Conservation (phyloP, 30 jellyfish, hydroid and myxozoan species). For the Sanderia malayensis region DNA sequence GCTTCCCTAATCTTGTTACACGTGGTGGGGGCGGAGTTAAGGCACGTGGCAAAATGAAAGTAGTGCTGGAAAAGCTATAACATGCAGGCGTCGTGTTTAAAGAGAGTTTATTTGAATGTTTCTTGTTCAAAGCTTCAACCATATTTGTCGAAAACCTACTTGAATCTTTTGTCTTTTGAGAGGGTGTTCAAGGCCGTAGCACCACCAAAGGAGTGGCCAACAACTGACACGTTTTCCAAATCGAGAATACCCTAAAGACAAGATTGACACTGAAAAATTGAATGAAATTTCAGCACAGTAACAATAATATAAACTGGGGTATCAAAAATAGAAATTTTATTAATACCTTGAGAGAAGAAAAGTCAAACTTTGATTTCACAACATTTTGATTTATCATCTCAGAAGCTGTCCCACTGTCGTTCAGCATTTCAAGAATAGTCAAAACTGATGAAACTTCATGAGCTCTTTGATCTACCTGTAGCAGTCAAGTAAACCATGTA, state of each 20-base stretch:
- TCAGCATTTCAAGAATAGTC: constrained; percentile 44
- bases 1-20: too few relatives aligned
- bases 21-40: too few relatives aligned
- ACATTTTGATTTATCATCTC: constrained; percentile 2
- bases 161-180: constrained; percentile 61
- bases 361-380: constrained; percentile 39
- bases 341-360: constrained; percentile 48
- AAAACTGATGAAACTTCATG: constrained; percentile 50
- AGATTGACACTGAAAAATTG: too few relatives aligned
- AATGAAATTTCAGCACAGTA: too few relatives aligned
- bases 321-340: too few relatives aligned
- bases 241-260: constrained; percentile 72
- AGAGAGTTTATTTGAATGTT: too few relatives aligned
- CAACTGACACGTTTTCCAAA: constrained; percentile 38
- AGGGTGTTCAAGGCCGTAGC: constrained; percentile 62
- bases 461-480: constrained; percentile 60
- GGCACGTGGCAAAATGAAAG: too few relatives aligned
- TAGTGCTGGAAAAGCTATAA: too few relatives aligned
- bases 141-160: constrained; percentile 29
- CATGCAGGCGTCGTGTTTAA: too few relatives aligned
- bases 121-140: too few relatives aligned
- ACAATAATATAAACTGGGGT: too few relatives aligned
- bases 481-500: not conserved
- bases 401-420: constrained; percentile 15
- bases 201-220: constrained; percentile 94